These are phyloP conservation scores for Ispidina picta DNA, from an alignment of 2,797 vertebrate genomes.

Conservation along the genomic window DNA sequence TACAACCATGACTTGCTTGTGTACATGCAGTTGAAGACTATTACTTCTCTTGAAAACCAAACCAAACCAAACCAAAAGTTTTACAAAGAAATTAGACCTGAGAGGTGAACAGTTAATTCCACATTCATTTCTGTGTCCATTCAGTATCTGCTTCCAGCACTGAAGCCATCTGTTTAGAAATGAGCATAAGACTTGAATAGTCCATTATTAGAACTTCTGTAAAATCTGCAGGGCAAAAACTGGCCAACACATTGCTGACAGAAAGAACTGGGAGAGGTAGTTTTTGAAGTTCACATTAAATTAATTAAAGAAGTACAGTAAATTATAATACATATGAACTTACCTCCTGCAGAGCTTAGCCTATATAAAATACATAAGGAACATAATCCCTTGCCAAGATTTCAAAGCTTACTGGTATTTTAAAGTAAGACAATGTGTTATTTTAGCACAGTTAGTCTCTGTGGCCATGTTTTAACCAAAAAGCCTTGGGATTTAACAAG, in stretches of 20 bases:
- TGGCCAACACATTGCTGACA: rapidly evolving
- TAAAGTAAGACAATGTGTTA: neutral
- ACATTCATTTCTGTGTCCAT: neutral
- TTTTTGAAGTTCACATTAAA: neutral
- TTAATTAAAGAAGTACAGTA: neutral
- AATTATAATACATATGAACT: neutral
- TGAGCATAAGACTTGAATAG: neutral
- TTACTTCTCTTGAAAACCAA: neutral
- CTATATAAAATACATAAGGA: neutral
- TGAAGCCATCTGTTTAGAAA: neutral
- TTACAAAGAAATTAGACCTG: neutral
- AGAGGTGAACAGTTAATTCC: neutral
- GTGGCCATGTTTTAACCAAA: neutral
- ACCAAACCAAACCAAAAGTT: neutral
- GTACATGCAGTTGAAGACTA: neutral
- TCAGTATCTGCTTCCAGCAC: neutral
- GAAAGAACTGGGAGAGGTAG: neutral
- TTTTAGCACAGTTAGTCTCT: neutral
- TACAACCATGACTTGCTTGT: neutral
- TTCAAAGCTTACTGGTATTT: neutral
- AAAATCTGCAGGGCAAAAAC: neutral
- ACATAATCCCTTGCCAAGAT: neutral
- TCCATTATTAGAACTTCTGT: neutral
- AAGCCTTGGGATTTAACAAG: neutral
- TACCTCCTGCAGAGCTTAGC: neutral